Base-by-base conservation (phyloP, 2,888 invertebrate genomes). In the Sinopyrophorus schimmeli region DNA sequence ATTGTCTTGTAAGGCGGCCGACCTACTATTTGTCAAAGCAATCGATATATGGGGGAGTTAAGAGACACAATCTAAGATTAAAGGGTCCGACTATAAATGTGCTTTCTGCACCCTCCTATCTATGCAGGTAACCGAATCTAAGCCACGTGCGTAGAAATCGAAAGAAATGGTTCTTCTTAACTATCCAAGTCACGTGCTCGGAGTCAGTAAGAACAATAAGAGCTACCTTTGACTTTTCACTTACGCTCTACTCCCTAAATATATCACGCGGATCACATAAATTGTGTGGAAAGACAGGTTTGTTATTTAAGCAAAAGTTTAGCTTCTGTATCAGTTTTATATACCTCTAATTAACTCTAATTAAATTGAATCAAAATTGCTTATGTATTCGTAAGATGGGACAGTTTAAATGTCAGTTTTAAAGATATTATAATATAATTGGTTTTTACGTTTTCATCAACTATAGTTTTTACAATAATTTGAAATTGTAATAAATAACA, bases 151-250 rank as follows among this genome's bases (percentile, higher is more conserved):
- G 37, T 49, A 16, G 58, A 51, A 53, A 57, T 39, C 53, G 47
- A 48, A 55, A 51, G 47, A 41, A 43, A 40, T 16, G 38, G 24
- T 9, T 20, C 35, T 14, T n/a, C 14, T 40, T 46, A 24, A 31
- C 14, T 31, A 44, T 15, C 21, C 47, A 43, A 35, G 47, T 54
- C 54, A 43, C 50, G 47, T 18, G 30, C 28, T 15, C 28, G 32
- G 42, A 47, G 48, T 47, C 38, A 43, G 53, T 59, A 59, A 59
- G 58, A 58, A 61, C 61, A 62, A 62, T 62, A 59, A 57, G 59
- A 59, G 59, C 54, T 57, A 59, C 59, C 61, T 62, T 58, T 57
- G 61, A 54, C 59, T 58, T 59, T 63, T 61, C 61, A 60, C 60
- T 63, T 55, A 57, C 58, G 59, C 60, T 63, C 58, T 57, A 56